These are phyloP conservation scores for Anomalospiza imberbis DNA, from an alignment of 2,797 vertebrate genomes.

Conservation along the genomic window DNA sequence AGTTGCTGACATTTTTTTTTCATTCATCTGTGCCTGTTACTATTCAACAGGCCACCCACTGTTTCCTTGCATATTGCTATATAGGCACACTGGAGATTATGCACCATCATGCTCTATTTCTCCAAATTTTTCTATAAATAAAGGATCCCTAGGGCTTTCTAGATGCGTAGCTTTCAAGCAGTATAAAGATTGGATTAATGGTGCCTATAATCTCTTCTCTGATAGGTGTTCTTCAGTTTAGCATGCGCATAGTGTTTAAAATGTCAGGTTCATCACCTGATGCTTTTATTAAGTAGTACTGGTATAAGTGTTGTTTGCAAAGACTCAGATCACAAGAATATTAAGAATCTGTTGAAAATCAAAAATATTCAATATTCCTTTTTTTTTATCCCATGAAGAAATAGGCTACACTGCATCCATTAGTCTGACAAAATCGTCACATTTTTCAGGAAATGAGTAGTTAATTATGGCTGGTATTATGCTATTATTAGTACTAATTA, in stretches of 20 bases:
- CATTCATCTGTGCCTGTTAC: slow-evolving; percentile 7
- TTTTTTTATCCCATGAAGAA: neutral
- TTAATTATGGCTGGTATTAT: neutral
- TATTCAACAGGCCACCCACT: neutral
- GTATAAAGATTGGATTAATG: neutral
- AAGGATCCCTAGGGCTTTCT: neutral
- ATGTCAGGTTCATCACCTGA: neutral
- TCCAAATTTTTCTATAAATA: neutral
- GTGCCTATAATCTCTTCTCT: neutral
- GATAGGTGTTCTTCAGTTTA: neutral
- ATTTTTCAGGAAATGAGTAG: neutral
- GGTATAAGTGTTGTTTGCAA: neutral
- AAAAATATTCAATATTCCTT: neutral
- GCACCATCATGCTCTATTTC: neutral
- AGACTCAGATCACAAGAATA: neutral
- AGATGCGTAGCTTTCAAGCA: neutral
- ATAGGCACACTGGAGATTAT: neutral
- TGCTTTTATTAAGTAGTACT: neutral
- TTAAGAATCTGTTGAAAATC: neutral
- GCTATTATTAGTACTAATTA: neutral
- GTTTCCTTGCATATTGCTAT: slow-evolving; percentile 2
- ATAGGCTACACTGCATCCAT: neutral
- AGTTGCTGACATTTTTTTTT: slow-evolving; percentile 33
- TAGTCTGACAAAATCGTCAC: neutral
- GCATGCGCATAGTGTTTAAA: neutral